phyloP scores from a whole-genome alignment of 1,140 invertebrate genomes.

The Rhyzopertha dominica region DNA sequence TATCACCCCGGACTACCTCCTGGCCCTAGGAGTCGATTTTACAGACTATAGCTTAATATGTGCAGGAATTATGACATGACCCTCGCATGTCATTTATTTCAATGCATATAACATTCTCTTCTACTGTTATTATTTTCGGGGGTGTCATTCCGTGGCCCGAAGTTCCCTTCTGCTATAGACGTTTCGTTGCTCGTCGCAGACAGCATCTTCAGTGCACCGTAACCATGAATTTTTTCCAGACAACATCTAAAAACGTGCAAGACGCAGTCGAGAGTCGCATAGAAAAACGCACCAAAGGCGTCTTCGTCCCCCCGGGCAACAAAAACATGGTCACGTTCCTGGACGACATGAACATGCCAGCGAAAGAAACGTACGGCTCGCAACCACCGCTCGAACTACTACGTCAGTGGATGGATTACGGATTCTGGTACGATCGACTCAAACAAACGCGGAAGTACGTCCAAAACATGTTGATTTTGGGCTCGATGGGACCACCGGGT shows the following conservation, averaged over 20 bases:
- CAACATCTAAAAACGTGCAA: constrained; percentile 69
- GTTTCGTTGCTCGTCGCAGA: too few species aligned
- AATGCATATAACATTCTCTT: too few species aligned
- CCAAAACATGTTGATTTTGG: constrained; percentile 70
- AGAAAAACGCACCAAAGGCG: constrained; percentile 78
- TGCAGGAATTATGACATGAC: too few species aligned
- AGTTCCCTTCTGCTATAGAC: too few species aligned
- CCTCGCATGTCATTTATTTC: too few species aligned
- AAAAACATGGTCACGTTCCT: constrained; percentile 79
- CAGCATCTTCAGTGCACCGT: constrained; percentile 24
- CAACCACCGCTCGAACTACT: constrained; percentile 81
- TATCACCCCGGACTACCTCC: too few species aligned
- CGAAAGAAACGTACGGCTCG: constrained; percentile 78
- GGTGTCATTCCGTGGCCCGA: too few species aligned
- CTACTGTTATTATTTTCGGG: too few species aligned
- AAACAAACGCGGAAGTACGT: constrained; percentile 71
- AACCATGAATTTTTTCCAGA: too few species aligned
- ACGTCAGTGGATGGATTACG: constrained; percentile 80
- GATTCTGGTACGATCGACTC: constrained; percentile 75
- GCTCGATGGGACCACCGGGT: constrained; percentile 75
- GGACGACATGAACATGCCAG: constrained; percentile 88
- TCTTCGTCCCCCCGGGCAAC: constrained; percentile 67
- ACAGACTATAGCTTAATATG: too few species aligned
- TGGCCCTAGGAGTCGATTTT: too few species aligned
- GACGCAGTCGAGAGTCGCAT: constrained; percentile 70